phyloP scores from a whole-genome alignment of 92 coral and sea anemone genomes.

The Phymanthus crucifer region DNA sequence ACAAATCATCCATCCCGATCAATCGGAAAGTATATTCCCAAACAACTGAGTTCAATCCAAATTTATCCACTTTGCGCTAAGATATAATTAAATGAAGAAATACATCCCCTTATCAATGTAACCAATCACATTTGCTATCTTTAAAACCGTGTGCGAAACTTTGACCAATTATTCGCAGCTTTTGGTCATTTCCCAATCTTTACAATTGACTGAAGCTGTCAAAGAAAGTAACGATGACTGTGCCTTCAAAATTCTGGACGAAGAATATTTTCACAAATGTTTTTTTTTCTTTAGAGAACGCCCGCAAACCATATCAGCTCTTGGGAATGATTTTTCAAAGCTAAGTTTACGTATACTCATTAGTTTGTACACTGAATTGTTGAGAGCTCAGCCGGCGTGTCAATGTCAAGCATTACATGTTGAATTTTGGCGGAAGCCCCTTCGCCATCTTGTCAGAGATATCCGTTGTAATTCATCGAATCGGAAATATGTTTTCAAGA shows the following conservation, averaged over 20 bases:
- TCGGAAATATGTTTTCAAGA: slow-evolving; percentile 1
- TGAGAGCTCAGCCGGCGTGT: background rate
- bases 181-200: background rate
- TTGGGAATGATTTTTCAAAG: background rate
- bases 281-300: background rate
- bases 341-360: background rate
- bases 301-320: background rate
- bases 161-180: background rate
- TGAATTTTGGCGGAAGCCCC: background rate
- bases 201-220: background rate
- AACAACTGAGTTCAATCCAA: too few species aligned
- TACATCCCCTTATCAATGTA: too few species aligned
- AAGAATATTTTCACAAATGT: background rate
- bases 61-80: too few species aligned
- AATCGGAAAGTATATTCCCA: too few species aligned
- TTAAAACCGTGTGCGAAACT: background rate
- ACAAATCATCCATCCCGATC: too few species aligned
- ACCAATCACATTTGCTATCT: background rate
- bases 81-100: too few species aligned
- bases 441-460: slow-evolving; percentile 1
- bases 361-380: background rate
- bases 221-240: too few species aligned
- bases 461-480: slow-evolving; percentile 3
- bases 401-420: background rate
- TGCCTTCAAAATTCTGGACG: too few species aligned